Base-by-base conservation (phyloP, 2,888 invertebrate genomes). In the Embidobia sp. region DNA sequence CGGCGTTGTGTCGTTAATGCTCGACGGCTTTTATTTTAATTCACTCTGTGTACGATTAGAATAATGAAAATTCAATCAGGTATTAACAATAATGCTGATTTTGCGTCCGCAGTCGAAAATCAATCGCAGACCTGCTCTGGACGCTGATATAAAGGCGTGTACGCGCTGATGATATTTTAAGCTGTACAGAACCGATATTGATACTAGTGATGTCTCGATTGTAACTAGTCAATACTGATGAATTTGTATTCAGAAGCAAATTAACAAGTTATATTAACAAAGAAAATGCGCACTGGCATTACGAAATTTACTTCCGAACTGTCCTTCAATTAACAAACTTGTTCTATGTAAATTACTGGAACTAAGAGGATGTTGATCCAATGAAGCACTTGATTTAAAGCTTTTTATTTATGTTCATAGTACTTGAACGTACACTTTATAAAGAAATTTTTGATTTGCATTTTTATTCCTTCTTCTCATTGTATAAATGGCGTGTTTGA, bases 121-220 rank as follows among this genome's bases (percentile, higher is more conserved):
- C 59, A 40, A 69, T 69, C 35, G 11, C 18, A 19, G 35, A 18
- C n/a, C 33, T 46, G 26, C 35, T 51, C 7, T 33, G 22, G 31
- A 42, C 42, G 27, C 26, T 16, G 33, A 69, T 49, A 49, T 57
- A 26, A 42, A 40, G 33, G 49, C 49, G 13, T 15, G 11, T 22
- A 51, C 33, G 49, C 13, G 11, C n/a, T 31, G 49, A 49, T 59
- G 59, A 69, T 42, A 59, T 49, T 69, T 69, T 59, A 69, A 42
- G 59, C 49, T 55, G 15, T 7, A 16, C n/a, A 2, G 19, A 0
- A 37, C 46, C 37, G 55, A 55, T 48, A 67, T 31, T 46, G 55
- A 55, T 55, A 53, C 67, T 55, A 48, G 27, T 55, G 19, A 37
- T 55, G 67, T 55, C 67, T 67, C 46, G 55, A 67, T 44, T 31